These are phyloP conservation scores for Acanthosoma haemorrhoidale DNA, from an alignment of 2,888 invertebrate genomes.

Conservation along the genomic window DNA sequence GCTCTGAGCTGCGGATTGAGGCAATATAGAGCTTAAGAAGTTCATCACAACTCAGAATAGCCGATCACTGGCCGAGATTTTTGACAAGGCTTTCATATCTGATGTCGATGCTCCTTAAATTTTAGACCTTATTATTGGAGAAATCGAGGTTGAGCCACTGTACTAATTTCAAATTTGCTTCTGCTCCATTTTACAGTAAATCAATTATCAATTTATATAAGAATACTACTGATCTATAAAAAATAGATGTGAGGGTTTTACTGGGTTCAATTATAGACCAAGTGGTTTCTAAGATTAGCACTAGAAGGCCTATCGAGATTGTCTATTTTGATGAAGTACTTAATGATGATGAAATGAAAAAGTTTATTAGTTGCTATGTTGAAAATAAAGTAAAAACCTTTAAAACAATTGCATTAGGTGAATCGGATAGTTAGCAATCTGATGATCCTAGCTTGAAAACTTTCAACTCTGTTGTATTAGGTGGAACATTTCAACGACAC, in stretches of 20 bases:
- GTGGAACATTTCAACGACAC: slow-evolving; percentile 96
- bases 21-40: too few species aligned
- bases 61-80: too few species aligned
- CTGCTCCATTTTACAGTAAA: slow-evolving; percentile 38
- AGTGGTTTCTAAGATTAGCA: slow-evolving; percentile 49
- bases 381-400: slow-evolving; percentile 49
- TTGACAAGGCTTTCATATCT: too few species aligned
- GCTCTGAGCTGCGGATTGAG: too few species aligned
- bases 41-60: too few species aligned
- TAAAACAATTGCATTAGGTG: slow-evolving; percentile 46
- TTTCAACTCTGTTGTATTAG: slow-evolving; percentile 66
- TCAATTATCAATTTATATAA: slow-evolving; percentile 44
- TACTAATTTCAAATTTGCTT: slow-evolving; percentile 16
- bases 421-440: slow-evolving; percentile 31
- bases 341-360: slow-evolving; percentile 47
- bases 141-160: too few species aligned
- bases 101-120: too few species aligned
- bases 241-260: slow-evolving; percentile 67
- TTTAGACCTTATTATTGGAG: too few species aligned
- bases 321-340: slow-evolving; percentile 66
- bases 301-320: slow-evolving; percentile 61
- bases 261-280: slow-evolving; percentile 57
- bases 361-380: slow-evolving; percentile 47
- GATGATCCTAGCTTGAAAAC: slow-evolving; percentile 39
- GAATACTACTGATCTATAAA: slow-evolving; percentile 50